Conservation (phyloP, 1,140 invertebrate species). For the Camponotus pennsylvanicus region DNA sequence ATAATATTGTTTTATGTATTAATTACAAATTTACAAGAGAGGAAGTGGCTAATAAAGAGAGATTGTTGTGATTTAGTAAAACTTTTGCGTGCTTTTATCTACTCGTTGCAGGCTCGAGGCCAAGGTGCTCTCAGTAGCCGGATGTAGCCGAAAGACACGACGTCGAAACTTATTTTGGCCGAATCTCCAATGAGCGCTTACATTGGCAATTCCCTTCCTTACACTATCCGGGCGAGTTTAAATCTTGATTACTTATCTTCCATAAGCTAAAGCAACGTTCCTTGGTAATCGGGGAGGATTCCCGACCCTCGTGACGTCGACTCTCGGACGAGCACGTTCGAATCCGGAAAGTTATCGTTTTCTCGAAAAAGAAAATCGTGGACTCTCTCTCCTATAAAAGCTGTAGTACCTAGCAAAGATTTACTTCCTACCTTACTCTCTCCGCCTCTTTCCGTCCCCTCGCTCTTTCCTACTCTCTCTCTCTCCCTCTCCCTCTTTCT, state of each 20-base stretch:
- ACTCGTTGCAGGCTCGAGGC: not conserved
- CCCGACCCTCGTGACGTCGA: conserved; percentile 27
- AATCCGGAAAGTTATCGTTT: conserved; percentile 62
- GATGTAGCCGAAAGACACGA: conserved; percentile 30
- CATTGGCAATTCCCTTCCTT: conserved; percentile 44
- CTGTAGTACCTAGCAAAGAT: conserved; percentile 60
- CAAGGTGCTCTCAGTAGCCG: conserved; percentile 12
- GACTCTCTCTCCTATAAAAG: conserved; percentile 53
- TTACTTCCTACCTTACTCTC: conserved; percentile 55
- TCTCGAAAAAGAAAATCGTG: conserved; percentile 60
- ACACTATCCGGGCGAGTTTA: conserved; percentile 37
- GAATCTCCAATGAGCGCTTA: conserved; percentile 52
- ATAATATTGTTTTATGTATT: not conserved
- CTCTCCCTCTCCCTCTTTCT: not conserved
- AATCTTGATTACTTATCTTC: conserved; percentile 63
- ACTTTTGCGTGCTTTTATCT: conserved; percentile 36
- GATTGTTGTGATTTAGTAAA: not conserved
- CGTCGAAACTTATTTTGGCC: conserved; percentile 45
- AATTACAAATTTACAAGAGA: conserved; percentile 19
- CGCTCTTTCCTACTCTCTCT: not conserved
- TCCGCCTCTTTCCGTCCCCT: conserved; percentile 15
- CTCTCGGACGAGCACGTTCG: conserved; percentile 56
- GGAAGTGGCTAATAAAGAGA: not conserved
- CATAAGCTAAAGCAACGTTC: conserved; percentile 55
- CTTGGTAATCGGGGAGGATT: conserved; percentile 1